Base-by-base conservation (phyloP, 2,888 invertebrate genomes). In the Tineola bisselliella region DNA sequence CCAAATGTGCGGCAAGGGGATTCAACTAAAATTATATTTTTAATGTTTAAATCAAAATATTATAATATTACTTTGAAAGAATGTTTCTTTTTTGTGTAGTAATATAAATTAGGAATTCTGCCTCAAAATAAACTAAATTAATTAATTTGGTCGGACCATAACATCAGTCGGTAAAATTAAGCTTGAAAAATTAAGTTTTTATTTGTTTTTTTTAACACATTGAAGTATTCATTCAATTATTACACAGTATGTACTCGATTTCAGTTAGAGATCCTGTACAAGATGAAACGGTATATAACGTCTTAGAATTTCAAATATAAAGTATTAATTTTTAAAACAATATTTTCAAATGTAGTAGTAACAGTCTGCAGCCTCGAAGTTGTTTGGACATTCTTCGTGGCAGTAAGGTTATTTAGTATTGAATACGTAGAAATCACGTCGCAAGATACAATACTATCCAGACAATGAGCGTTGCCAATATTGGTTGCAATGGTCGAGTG, bases 121-220 rank as follows among this genome's bases (percentile, higher is more conserved):
- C 10, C 38, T n/a, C 38, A 38, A 38, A 38, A 48, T 6, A 48
- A 48, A 48, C 43, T 43, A 43, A 73, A 75, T 4, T 4, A 82
- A 82, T 84, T 84, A 83, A 83, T 77, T 87, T 87, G 86, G 86
- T 86, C 86, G 86, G 86, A 86, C 86, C 86, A 84, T 84, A 82
- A 84, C 80, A 77, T 87, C 86, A 87, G 86, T 86, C 86, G 75
- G 78, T 82, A 81, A 81, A 80, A 83, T 80, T n/a, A n/a, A n/a
- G n/a, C n/a, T n/a, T n/a, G n/a, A n/a, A n/a, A n/a, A n/a, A n/a
- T n/a, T n/a, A n/a, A n/a, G n/a, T n/a, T n/a, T n/a, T n/a, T n/a
- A n/a, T n/a, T 73, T 81, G 79, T 84, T 79, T 6, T 25, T 25
- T 25, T 25, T 81, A 81, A 82, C 4, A 25, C 25, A 82, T 77